Conservation (phyloP, 2,888 invertebrate species). For the Himalopsyche kuldschensis region DNA sequence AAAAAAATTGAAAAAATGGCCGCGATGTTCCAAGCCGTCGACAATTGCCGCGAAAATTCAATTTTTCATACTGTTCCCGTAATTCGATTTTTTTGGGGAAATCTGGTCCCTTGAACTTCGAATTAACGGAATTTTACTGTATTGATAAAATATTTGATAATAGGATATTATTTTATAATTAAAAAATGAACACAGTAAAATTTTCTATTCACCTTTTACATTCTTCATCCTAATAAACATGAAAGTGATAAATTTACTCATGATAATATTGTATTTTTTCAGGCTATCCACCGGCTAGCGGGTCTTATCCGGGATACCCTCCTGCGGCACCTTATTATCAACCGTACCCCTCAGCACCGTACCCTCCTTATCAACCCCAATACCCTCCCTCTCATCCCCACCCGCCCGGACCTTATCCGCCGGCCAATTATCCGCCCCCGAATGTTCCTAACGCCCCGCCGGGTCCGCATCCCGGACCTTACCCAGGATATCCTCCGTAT, state of each 20-base stretch:
- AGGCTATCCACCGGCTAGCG: slow-evolving; percentile 46
- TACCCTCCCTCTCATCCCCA: slow-evolving; percentile 49
- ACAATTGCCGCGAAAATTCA: no score
- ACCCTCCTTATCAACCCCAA: slow-evolving; percentile 50
- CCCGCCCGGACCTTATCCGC: slow-evolving; percentile 47
- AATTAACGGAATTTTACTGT: no score
- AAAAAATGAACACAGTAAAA: no score
- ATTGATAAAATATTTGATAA: no score
- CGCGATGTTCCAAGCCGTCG: no score
- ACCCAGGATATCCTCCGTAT: slow-evolving; percentile 40
- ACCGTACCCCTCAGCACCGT: slow-evolving; percentile 55
- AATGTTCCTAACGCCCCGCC: slow-evolving; percentile 24
- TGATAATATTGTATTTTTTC: slow-evolving; percentile 22
- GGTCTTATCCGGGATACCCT: slow-evolving; percentile 48
- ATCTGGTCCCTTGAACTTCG: no score
- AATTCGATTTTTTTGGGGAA: no score
- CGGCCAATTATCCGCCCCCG: slow-evolving; percentile 39
- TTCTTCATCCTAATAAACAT: neutral
- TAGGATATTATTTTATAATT: neutral
- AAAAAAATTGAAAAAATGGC: no score
- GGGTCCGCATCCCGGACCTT: slow-evolving; percentile 41
- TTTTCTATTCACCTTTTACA: neutral
- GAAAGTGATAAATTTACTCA: neutral
- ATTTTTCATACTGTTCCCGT: no score
- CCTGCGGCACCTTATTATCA: slow-evolving; percentile 58